Conservation (phyloP, 2,113 vertebrate species). For the Emydura subglobosa region DNA sequence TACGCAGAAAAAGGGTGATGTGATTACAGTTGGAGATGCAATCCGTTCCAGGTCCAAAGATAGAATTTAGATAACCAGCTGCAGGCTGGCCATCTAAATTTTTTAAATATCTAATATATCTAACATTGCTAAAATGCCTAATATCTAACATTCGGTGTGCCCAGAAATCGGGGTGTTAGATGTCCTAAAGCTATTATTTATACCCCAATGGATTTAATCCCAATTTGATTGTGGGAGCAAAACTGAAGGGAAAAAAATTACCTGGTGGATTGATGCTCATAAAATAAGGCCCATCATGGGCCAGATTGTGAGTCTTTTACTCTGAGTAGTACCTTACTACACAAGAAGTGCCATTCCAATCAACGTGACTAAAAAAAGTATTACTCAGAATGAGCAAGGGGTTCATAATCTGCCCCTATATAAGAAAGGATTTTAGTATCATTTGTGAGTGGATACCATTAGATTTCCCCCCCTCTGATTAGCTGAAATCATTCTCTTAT, state of each 20-base stretch:
- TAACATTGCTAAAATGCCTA: background rate
- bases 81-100: background rate
- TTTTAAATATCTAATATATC: background rate
- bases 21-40: background rate
- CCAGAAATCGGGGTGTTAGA: accelerated
- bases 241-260: background rate
- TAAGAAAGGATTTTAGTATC: background rate
- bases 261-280: background rate
- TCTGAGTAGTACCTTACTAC: background rate
- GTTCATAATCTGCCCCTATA: background rate
- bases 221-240: background rate
- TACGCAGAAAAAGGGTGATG: background rate
- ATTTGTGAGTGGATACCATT: background rate
- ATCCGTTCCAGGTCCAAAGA: background rate
- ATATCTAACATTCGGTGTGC: background rate
- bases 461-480: background rate
- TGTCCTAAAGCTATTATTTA: background rate
- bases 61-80: background rate
- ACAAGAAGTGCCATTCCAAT: background rate
- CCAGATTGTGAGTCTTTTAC: background rate
- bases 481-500: accelerated
- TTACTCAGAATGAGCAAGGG: background rate
- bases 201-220: background rate
- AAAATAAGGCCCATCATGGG: background rate
- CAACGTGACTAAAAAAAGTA: background rate